phyloP scores from a whole-genome alignment of 2,113 vertebrate species.

The Neolamprologus hecqui region DNA sequence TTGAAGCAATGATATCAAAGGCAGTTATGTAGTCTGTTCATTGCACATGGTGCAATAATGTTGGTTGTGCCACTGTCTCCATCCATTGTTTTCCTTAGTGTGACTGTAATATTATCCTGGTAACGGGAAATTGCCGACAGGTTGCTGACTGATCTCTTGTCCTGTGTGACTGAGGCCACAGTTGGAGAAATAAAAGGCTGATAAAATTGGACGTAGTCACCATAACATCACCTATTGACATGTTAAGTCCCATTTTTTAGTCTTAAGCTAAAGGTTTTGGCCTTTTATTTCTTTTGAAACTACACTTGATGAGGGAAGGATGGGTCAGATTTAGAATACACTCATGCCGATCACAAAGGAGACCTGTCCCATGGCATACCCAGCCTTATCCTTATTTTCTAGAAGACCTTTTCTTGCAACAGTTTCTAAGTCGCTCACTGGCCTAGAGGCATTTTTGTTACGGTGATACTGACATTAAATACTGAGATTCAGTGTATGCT shows the following conservation, averaged over 20 bases:
- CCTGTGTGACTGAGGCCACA: not conserved
- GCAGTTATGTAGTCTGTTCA: not conserved
- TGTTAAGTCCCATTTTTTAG: not conserved
- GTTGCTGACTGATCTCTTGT: not conserved
- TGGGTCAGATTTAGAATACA: not conserved
- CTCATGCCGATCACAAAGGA: not conserved
- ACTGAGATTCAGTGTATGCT: not conserved
- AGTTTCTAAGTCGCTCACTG: not conserved
- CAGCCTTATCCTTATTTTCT: not conserved
- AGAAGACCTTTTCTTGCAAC: not conserved
- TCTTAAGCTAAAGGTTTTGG: not conserved
- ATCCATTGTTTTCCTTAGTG: not conserved
- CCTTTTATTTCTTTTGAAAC: not conserved
- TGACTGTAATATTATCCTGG: not conserved
- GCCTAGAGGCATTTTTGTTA: not conserved
- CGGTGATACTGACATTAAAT: not conserved
- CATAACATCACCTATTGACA: not conserved
- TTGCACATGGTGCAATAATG: not conserved
- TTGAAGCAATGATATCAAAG: not conserved
- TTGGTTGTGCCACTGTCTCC: not conserved
- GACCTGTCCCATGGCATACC: not conserved
- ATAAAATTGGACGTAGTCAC: rapidly evolving
- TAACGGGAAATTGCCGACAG: not conserved
- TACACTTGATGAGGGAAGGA: not conserved
- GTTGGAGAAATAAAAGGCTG: not conserved